phyloP scores from a whole-genome alignment of 2,113 vertebrate species.

The Cavia aperea region DNA sequence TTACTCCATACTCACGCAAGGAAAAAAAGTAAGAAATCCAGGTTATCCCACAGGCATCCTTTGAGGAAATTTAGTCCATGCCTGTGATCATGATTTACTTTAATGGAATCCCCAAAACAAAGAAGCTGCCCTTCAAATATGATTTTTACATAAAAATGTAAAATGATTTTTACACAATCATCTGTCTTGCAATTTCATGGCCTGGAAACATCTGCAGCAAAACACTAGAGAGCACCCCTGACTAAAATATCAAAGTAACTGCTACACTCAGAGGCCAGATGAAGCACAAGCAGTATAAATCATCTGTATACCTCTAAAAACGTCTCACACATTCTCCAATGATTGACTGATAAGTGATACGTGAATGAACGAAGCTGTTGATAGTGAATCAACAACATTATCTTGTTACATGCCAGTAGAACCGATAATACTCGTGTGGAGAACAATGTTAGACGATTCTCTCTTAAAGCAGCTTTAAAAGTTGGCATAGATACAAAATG shows the following conservation, averaged over 20 bases:
- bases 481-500: constrained; percentile 49
- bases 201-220: constrained; percentile 32
- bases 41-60: background rate
- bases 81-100: constrained; percentile 35
- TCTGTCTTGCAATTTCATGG: constrained; percentile 35
- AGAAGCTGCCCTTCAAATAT: constrained; percentile 25
- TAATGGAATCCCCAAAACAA: constrained; percentile 30
- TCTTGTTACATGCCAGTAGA: background rate
- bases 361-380: background rate
- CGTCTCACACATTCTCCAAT: background rate
- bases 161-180: constrained; percentile 2
- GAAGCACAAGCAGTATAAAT: background rate
- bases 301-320: background rate
- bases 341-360: background rate
- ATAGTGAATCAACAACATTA: background rate
- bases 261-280: background rate
- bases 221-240: constrained; percentile 35
- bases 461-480: constrained; percentile 34
- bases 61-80: background rate
- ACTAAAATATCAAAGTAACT: constrained; percentile 38
- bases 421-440: background rate
- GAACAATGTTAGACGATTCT: background rate
- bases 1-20: background rate
- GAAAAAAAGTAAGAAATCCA: background rate
- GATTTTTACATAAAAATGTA: constrained; percentile 43